phyloP scores from a whole-genome alignment of 2,797 vertebrate species.

The Emydoidea blandingii region DNA sequence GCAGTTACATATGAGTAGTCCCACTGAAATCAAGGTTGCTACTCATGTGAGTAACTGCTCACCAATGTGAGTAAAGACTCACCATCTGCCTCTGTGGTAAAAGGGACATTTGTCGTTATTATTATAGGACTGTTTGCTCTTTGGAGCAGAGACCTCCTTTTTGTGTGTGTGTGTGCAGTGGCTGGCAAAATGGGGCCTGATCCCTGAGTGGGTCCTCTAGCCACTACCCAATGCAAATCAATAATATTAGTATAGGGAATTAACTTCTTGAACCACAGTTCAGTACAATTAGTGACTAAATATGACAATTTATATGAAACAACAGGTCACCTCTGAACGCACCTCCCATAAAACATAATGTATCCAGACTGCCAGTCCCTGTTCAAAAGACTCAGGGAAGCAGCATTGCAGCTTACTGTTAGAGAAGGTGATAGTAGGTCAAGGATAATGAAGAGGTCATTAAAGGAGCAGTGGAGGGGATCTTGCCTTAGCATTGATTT shows the following conservation, averaged over 20 bases:
- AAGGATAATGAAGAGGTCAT: slow-evolving; percentile 59
- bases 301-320: slow-evolving; percentile 27
- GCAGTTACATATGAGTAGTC: not conserved
- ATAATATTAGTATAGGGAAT: slow-evolving; percentile 28
- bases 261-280: slow-evolving; percentile 5
- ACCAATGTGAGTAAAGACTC: not conserved
- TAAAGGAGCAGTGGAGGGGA: slow-evolving; percentile 38
- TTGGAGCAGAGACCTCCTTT: not conserved
- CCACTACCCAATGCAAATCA: slow-evolving; percentile 53
- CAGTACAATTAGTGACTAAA: slow-evolving; percentile 60
- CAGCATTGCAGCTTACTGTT: slow-evolving; percentile 54
- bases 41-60: not conserved
- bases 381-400: slow-evolving; percentile 27
- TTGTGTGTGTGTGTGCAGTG: not conserved
- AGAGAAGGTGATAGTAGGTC: slow-evolving; percentile 23
- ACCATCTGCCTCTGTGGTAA: not conserved
- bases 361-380: slow-evolving; percentile 23
- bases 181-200: slow-evolving; percentile 44
- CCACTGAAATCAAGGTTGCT: not conserved
- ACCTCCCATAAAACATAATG: slow-evolving; percentile 49
- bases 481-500: slow-evolving; percentile 18
- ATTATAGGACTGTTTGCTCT: slow-evolving; percentile 6
- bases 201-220: not conserved
- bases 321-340: slow-evolving; percentile 12
- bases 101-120: slow-evolving; percentile 37